Evolutionary conservation across 2,797 vertebrate genomes (phyloP).

Genomic region (Sebastes trivittatus): DNA sequence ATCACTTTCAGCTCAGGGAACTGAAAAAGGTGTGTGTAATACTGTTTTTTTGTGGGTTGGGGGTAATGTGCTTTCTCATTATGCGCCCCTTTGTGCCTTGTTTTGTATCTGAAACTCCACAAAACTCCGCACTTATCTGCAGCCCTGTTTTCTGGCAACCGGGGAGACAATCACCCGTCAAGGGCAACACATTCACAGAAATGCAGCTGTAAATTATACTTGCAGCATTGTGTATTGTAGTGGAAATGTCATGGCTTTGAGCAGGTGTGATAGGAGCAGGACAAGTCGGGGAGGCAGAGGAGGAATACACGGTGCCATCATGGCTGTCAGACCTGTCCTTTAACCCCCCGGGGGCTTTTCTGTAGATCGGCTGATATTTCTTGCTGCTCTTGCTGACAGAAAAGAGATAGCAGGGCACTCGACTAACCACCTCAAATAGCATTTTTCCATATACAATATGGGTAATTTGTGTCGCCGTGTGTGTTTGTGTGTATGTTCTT

Average conservation of each 20-base stretch:
- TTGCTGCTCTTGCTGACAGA: constrained; percentile 3
- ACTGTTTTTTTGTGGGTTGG: not conserved
- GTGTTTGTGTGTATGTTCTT: not conserved
- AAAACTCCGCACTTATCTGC: not conserved
- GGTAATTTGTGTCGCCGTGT: not conserved
- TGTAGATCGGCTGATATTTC: constrained; percentile 35
- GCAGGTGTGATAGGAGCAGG: constrained; percentile 24
- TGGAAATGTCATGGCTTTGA: constrained; percentile 44
- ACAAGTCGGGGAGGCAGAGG: constrained; percentile 20
- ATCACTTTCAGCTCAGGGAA: constrained; percentile 6
- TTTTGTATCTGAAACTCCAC: constrained; percentile 5
- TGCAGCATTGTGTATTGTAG: not conserved
- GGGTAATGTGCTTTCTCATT: constrained; percentile 12
- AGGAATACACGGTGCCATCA: constrained; percentile 35
- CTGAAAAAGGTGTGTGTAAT: not conserved
- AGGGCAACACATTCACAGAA: constrained; percentile 21
- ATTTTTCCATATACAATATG: not conserved
- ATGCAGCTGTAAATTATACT: constrained; percentile 8
- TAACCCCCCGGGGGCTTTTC: constrained; percentile 17
- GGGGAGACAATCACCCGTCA: constrained; percentile 21
- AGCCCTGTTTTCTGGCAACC: not conserved
- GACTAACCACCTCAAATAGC: constrained; percentile 3
- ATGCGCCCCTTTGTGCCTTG: not conserved
- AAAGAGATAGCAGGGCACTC: constrained; percentile 4
- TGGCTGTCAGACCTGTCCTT: constrained; percentile 37